Base-by-base conservation (phyloP, 2,113 vertebrate species). In the Xyliphius kryptos region DNA sequence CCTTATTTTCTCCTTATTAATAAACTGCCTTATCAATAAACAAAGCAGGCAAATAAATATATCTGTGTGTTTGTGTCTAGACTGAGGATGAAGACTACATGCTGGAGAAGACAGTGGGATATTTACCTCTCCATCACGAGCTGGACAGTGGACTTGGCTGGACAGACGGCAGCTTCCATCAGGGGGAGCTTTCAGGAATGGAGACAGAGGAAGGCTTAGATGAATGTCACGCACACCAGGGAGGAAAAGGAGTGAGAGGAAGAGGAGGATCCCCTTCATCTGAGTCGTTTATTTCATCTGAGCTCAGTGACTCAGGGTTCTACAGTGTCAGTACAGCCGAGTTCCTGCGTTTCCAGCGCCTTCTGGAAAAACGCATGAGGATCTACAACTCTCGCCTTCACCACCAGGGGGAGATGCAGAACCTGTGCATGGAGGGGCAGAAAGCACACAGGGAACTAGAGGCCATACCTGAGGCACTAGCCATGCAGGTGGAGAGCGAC, bases 401-500 rank as follows among this genome's bases (percentile, higher is more conserved):
- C 19, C 81, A 82, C 61, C 79, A 84, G 68, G 77, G 80, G 1
- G 84, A 87, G 46, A 9, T 79, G 3, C 83, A 79, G 2, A 80
- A 81, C 46, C 69, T 87, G 64, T 75, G 83, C 1, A 74, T 84
- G 2, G 87, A 88, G 57, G 82, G 81, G 26, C 85, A 83, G n/a
- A 87, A 85, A 65, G 83, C 79, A 41, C 85, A 88, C 70, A 76
- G 84, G 0, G 86, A 87, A 71, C 77, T 89, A 47, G 87, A 89
- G 70, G 84, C 87, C 61, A 89, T 89, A 54, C 87, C 87, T 0
- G 87, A 89, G 66, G 72, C 82, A 0, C 73, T 86, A 54, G 77
- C 82, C 5, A 68, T 82, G 40, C 85, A 87, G 66, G 81, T 82
- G 0, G 82, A 79, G 50, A 80, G 71, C 53, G 76, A 71, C 6